Conservation (phyloP, 2,888 invertebrate genomes). For the Metalampra italica region DNA sequence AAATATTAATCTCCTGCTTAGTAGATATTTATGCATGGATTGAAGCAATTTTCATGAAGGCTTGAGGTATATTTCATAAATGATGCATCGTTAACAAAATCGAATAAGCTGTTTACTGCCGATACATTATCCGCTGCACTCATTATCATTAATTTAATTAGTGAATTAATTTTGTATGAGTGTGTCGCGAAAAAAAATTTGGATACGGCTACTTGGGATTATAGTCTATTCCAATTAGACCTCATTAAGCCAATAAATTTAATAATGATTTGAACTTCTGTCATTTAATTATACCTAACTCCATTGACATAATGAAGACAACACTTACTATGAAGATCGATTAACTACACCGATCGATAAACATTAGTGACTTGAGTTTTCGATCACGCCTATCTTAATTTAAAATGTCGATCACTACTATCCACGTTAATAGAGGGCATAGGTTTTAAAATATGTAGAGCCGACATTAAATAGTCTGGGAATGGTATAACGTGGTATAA, state of each 20-base stretch:
- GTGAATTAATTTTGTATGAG: too few relatives aligned
- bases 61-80: conserved; percentile 37
- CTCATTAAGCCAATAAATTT: too few relatives aligned
- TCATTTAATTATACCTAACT: too few relatives aligned
- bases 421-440: conserved; percentile 31
- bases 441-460: conserved; percentile 47
- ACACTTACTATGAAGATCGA: too few relatives aligned
- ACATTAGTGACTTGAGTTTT: not conserved
- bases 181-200: too few relatives aligned
- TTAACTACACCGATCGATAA: too few relatives aligned
- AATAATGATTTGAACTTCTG: too few relatives aligned
- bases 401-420: conserved; percentile 37
- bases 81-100: conserved; percentile 51
- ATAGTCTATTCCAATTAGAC: too few relatives aligned
- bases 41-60: conserved; percentile 65
- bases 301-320: too few relatives aligned
- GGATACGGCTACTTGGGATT: too few relatives aligned
- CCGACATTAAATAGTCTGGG: conserved; percentile 40
- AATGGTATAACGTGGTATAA: conserved; percentile 10
- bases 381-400: conserved; percentile 19
- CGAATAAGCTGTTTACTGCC: conserved; percentile 63
- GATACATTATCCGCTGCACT: conserved; percentile 45
- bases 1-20: conserved; percentile 72
- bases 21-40: conserved; percentile 75
- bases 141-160: too few relatives aligned